Percentiles rank a stretch among this genome's conserved stretches.
Conservation (phyloP, 2,797 vertebrate species). For the Margarornis squamiger region DNA sequence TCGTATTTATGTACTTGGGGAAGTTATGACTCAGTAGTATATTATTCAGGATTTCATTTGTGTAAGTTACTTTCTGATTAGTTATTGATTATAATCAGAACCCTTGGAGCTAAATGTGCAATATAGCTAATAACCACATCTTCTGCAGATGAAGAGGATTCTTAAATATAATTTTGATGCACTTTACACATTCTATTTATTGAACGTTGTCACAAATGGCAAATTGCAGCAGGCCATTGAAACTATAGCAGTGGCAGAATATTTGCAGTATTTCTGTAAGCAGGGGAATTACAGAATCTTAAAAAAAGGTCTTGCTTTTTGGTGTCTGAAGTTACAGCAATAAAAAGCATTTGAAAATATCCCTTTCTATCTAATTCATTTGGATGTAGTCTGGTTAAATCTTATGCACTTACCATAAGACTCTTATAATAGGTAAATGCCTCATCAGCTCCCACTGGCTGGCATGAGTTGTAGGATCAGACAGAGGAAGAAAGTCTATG, state of each 20-base stretch:
- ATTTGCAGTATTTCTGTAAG: conserved; percentile 1
- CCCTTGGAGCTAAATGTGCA: conserved; percentile 39
- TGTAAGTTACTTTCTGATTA: conserved; percentile 60
- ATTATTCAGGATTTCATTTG: conserved; percentile 49
- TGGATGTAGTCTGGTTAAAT: neutral
- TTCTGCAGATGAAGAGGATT: conserved; percentile 28
- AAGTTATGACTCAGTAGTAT: conserved; percentile 53
- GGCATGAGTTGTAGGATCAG: neutral
- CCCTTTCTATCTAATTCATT: neutral
- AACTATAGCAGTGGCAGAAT: neutral
- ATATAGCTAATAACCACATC: neutral
- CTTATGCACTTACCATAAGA: neutral
- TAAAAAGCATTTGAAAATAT: neutral
- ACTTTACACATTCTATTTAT: conserved; percentile 49
- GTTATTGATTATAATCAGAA: conserved; percentile 62
- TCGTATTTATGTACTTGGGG: conserved; percentile 12
- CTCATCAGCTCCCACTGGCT: neutral
- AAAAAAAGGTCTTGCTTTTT: neutral
- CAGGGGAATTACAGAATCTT: neutral
- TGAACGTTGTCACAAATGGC: conserved; percentile 28
- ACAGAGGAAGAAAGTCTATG: neutral
- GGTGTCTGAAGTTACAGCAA: neutral
- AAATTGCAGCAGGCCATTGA: conserved; percentile 20
- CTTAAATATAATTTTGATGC: conserved; percentile 34
- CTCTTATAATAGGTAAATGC: neutral